Conservation (phyloP, 2,797 vertebrate species). For the Pangasius mekongensis region DNA sequence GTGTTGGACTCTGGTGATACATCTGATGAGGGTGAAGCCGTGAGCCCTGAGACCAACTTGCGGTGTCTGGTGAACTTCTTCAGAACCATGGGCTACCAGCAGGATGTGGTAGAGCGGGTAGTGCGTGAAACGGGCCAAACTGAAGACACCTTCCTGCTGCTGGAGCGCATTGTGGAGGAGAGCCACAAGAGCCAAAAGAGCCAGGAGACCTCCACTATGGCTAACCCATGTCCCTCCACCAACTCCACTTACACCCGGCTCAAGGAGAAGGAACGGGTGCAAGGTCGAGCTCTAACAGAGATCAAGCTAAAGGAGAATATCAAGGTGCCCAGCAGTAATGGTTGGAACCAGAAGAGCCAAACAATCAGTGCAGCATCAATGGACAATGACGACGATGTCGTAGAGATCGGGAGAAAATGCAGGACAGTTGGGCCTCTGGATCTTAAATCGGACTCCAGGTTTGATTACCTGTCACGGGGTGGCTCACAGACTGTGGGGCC, state of each 20-base stretch:
- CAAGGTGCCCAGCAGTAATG: slow-evolving; percentile 71
- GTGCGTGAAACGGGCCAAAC: slow-evolving; percentile 85
- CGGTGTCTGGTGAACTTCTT: slow-evolving; percentile 94
- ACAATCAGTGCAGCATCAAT: slow-evolving; percentile 57
- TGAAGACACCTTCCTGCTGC: slow-evolving; percentile 86
- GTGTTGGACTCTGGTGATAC: slow-evolving; percentile 60
- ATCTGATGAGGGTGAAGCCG: slow-evolving; percentile 71
- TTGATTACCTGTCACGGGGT: slow-evolving; percentile 80
- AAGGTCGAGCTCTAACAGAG: slow-evolving; percentile 57
- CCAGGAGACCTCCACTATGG: slow-evolving; percentile 48
- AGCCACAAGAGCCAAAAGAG: slow-evolving; percentile 72
- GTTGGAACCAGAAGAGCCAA: slow-evolving; percentile 71
- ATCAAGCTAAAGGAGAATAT: slow-evolving; percentile 75
- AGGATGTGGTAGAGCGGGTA: slow-evolving; percentile 90
- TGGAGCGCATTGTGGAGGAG: slow-evolving; percentile 92
- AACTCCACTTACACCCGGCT: slow-evolving; percentile 50
- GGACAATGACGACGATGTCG: slow-evolving; percentile 63
- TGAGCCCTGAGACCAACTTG: slow-evolving; percentile 82
- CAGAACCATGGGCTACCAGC: slow-evolving; percentile 95
- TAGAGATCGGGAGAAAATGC: slow-evolving; percentile 54
- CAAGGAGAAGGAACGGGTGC: slow-evolving; percentile 69
- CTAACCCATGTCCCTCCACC: slow-evolving; percentile 56
- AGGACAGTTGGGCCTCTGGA: slow-evolving; percentile 61
- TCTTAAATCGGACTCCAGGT: slow-evolving; percentile 69
- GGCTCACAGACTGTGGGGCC: slow-evolving; percentile 71